phyloP scores from a whole-genome alignment of 2,113 vertebrate species.

The Aepyceros melampus region DNA sequence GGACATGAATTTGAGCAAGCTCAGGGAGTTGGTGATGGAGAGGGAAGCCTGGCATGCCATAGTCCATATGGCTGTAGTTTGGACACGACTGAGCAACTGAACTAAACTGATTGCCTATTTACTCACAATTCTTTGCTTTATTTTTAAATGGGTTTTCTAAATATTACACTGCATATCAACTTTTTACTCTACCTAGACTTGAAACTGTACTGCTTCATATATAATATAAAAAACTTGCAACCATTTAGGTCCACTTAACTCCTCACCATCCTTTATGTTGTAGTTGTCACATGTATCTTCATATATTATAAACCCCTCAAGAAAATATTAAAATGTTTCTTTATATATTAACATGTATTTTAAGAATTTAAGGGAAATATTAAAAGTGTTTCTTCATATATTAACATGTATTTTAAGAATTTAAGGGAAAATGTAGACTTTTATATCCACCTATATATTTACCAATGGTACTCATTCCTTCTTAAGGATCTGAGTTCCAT shows the following conservation, averaged over 20 bases:
- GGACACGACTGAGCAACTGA: background rate
- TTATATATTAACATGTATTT: background rate
- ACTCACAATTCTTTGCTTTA: background rate
- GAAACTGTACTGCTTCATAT: background rate
- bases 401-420: background rate
- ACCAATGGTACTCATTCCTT: background rate
- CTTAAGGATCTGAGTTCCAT: background rate
- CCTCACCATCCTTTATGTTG: background rate
- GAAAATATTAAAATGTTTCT: background rate
- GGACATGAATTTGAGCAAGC: background rate
- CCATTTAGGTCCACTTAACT: background rate
- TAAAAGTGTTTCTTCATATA: background rate
- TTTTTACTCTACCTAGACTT: background rate
- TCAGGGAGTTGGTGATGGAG: background rate
- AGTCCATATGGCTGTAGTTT: background rate
- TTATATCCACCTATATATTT: background rate
- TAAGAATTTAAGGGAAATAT: background rate
- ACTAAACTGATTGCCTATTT: background rate
- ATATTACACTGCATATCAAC: background rate
- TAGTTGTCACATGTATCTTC: background rate
- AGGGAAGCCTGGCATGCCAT: background rate
- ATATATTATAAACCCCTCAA: background rate
- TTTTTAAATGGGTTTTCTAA: background rate
- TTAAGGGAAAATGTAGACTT: background rate
- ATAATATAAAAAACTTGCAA: background rate